phyloP scores from a whole-genome alignment of 2,113 vertebrate genomes.

The Corythoichthys intestinalis region DNA sequence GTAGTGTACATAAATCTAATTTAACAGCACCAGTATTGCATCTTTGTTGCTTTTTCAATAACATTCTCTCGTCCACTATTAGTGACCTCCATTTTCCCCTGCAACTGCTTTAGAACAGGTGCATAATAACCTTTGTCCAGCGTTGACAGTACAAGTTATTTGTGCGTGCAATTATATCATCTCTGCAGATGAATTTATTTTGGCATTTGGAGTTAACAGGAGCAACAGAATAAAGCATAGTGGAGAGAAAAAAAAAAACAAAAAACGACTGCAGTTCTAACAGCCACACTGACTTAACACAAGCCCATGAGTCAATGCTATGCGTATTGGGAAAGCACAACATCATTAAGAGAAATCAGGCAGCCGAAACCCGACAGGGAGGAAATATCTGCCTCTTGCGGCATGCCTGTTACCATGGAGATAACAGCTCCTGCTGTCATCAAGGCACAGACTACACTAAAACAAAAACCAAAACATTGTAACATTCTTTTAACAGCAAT shows the following conservation, averaged over 20 bases:
- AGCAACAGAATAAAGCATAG: not conserved
- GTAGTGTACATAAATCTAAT: not conserved
- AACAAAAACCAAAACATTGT: conserved; percentile 6
- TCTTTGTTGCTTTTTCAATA: not conserved
- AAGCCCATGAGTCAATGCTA: conserved; percentile 14
- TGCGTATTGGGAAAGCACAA: conserved; percentile 22
- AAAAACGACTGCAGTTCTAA: not conserved
- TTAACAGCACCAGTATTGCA: not conserved
- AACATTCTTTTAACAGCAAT: not conserved
- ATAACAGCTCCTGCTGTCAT: conserved; percentile 50
- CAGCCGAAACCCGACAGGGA: conserved; percentile 48
- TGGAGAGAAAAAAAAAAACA: conserved; percentile 24
- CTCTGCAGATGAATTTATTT: conserved; percentile 10
- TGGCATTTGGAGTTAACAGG: not conserved
- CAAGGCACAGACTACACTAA: conserved; percentile 16
- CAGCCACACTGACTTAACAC: conserved; percentile 1
- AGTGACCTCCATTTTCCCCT: not conserved
- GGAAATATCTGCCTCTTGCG: conserved; percentile 36
- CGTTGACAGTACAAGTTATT: not conserved
- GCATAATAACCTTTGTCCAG: not conserved
- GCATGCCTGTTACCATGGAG: conserved; percentile 58
- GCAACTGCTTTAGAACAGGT: not conserved
- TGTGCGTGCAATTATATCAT: conserved; percentile 19
- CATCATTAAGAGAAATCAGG: conserved; percentile 56
- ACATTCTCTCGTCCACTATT: not conserved